Conservation (phyloP, 2,888 invertebrate genomes). For the Petrophora chlorosata region DNA sequence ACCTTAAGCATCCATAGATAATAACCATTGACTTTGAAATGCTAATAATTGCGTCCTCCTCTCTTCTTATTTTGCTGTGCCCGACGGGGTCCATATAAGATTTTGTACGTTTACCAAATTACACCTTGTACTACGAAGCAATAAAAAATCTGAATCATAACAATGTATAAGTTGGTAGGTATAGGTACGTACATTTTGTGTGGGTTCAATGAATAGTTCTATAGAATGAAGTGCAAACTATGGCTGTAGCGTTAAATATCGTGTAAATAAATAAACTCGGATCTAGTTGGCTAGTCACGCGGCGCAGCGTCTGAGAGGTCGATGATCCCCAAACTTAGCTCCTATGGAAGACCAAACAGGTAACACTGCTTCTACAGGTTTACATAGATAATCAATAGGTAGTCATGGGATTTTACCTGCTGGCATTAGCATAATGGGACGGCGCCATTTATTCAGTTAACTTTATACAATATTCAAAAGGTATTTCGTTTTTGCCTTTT, state of each 20-base stretch:
- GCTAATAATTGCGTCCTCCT: too few relatives aligned
- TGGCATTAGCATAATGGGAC: background rate
- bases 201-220: background rate
- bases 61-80: too few relatives aligned
- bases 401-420: slow-evolving; percentile 1
- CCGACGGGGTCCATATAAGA: too few relatives aligned
- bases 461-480: too few relatives aligned
- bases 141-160: too few relatives aligned
- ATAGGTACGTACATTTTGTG: too few relatives aligned
- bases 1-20: too few relatives aligned
- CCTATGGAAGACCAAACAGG: slow-evolving; percentile 20
- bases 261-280: slow-evolving; percentile 34
- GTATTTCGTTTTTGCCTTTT: too few relatives aligned
- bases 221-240: slow-evolving; percentile 14
- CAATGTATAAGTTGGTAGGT: too few relatives aligned
- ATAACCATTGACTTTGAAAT: too few relatives aligned
- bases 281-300: slow-evolving; percentile 37
- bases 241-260: slow-evolving; percentile 24
- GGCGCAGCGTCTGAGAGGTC: slow-evolving; percentile 28
- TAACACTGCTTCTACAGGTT: slow-evolving; percentile 21
- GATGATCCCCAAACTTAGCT: slow-evolving; percentile 33
- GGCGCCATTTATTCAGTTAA: background rate
- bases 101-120: too few relatives aligned
- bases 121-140: too few relatives aligned
- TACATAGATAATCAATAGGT: slow-evolving; percentile 1